Base-by-base conservation (phyloP, 1,140 invertebrate genomes). In the Drosophila kohkoa region DNA sequence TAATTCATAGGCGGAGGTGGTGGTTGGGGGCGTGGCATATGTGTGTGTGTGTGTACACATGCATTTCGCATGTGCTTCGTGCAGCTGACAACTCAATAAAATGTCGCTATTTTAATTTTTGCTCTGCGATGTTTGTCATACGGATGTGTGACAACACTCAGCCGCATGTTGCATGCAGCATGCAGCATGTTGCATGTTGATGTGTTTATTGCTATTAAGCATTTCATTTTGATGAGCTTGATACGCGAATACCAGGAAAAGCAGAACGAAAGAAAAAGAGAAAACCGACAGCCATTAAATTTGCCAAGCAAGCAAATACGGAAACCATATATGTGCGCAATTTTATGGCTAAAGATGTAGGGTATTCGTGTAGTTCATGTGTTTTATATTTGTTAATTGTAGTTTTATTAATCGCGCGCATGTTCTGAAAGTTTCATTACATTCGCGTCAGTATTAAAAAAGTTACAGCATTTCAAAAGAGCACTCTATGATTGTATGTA, bases 11-110 rank as follows among this genome's bases (percentile, higher is more conserved):
- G 68, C 63, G 63, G 66, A 51, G 57, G 49, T 69, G 57, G 49
- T 69, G 59, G 62, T 13, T 49, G 63, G 30, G 64, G 81, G 82
- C 82, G 82, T 87, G 82, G 79, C 82, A 66, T 1, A 15, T 62
- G 11, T 10, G 11, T 32, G 32, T 11, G 8, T 2, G 8, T 2
- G 10, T 38, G 10, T 10, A 48, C 32, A 55, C 38, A 75, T 49
- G 41, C 28, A 76, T 76, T 76, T 25, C 65, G 54, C 82, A 86
- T 86, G 82, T 87, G 66, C 57, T 79, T 78, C 51, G 60, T 69
- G 77, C 77, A 83, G 76, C 83, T 87, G 83, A 87, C 83, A 87
- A 88, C 83, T 87, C 80, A 87, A 87, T 87, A 87, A 87, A 87
- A 87, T 88, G 83, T 88, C 85, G 83, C 83, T 88, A 83, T 83